Percentiles rank a stretch among this genome's conserved stretches.
Evolutionary conservation across 2,113 vertebrate species (phyloP).

Genomic region (Spermophilus dauricus): DNA sequence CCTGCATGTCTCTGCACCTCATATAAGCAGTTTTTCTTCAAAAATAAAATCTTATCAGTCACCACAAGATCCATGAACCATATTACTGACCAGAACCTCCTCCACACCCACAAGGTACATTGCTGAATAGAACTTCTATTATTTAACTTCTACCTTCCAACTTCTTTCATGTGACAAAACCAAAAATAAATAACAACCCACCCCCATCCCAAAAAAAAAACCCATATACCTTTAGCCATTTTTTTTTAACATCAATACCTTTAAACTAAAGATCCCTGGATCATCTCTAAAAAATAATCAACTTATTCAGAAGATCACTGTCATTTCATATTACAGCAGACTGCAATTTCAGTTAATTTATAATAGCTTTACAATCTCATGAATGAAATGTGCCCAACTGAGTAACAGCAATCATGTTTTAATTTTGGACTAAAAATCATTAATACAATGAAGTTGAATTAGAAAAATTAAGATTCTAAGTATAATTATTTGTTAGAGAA

Average conservation of each 20-base stretch:
- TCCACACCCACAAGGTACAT: not conserved
- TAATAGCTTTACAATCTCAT: constrained; percentile 75
- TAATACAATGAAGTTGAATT: constrained; percentile 80
- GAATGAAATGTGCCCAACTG: constrained; percentile 76
- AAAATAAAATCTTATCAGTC: not conserved
- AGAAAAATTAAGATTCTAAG: constrained; percentile 85
- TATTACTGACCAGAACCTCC: too few relatives aligned
- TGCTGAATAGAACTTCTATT: constrained; percentile 19
- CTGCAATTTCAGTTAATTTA: constrained; percentile 75
- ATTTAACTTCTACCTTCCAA: constrained; percentile 40
- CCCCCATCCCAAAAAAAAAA: not conserved
- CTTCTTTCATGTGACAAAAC: not conserved
- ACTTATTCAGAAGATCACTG: constrained; percentile 57
- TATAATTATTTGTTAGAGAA: constrained; percentile 67
- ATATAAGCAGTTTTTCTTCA: too few relatives aligned
- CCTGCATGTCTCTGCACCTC: too few relatives aligned
- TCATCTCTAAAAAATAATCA: constrained; percentile 55
- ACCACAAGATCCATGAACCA: not conserved
- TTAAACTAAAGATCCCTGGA: constrained; percentile 72
- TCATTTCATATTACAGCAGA: constrained; percentile 67
- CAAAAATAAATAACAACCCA: too few relatives aligned
- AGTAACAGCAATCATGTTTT: constrained; percentile 64
- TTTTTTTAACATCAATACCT: not conserved
- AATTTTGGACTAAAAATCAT: constrained; percentile 77
- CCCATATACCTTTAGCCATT: not conserved